Conservation (phyloP, 2,888 invertebrate genomes). For the Polydrusus tereticollis region DNA sequence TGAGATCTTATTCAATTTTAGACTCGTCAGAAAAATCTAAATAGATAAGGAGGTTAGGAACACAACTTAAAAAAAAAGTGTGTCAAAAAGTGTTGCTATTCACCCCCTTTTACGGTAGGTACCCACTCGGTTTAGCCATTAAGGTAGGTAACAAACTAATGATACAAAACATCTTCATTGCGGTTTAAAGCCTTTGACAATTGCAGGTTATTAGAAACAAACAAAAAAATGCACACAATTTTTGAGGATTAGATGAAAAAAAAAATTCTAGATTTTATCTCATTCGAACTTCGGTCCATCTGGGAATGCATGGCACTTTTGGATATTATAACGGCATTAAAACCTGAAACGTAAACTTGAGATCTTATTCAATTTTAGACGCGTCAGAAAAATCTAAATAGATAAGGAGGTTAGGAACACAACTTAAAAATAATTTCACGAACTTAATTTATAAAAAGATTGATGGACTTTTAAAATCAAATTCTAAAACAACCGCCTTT, state of each 20-base stretch:
- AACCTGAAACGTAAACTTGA: not conserved
- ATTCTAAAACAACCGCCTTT: not conserved
- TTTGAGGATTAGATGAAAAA: no score
- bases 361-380: not conserved
- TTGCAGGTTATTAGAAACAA: no score
- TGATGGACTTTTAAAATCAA: slow-evolving; percentile 21
- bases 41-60: not conserved
- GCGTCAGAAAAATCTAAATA: not conserved
- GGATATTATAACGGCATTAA: not conserved
- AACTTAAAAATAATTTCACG: not conserved
- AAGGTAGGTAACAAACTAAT: no score
- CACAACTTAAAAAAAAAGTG: not conserved
- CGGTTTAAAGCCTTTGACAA: no score
- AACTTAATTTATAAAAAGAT: slow-evolving; percentile 26
- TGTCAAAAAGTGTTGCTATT: no score
- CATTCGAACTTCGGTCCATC: no score
- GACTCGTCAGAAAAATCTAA: not conserved
- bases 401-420: not conserved
- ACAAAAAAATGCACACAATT: no score
- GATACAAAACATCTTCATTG: no score
- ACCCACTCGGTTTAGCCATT: no score
- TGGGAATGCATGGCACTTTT: not conserved
- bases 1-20: not conserved
- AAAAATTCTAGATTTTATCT: no score
- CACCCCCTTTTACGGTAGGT: no score